A percentile compares a stretch with the other conserved stretches of the same genome.
These are phyloP conservation scores for Gryllus longicercus DNA, from an alignment of 2,888 invertebrate species.

Conservation along the genomic window DNA sequence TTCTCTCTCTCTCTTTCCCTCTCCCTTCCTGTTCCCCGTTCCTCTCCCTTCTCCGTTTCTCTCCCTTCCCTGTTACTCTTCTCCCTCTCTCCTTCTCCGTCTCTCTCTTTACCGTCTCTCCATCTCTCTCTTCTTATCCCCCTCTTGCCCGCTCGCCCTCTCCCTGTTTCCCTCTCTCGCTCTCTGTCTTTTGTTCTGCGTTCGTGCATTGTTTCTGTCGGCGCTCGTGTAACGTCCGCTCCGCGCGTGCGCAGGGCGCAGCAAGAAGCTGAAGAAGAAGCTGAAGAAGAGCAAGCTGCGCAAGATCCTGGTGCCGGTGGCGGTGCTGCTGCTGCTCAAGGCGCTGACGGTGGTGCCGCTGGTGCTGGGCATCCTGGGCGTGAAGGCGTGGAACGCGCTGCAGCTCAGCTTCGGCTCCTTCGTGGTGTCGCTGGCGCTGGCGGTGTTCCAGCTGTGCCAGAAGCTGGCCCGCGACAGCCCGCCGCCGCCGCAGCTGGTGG, in stretches of 20 bases:
- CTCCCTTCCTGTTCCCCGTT: too few species aligned
- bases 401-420: slow-evolving; percentile 87
- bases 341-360: slow-evolving; percentile 83
- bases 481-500: slow-evolving; percentile 48
- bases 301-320: slow-evolving; percentile 81
- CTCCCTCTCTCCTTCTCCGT: too few species aligned
- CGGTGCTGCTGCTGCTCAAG: slow-evolving; percentile 80
- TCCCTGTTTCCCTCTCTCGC: too few species aligned
- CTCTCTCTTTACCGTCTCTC: too few species aligned
- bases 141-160: too few species aligned
- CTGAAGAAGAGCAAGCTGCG: slow-evolving; percentile 68
- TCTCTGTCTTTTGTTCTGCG: too few species aligned
- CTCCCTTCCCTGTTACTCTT: too few species aligned
- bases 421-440: slow-evolving; percentile 78
- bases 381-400: slow-evolving; percentile 86
- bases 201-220: too few species aligned
- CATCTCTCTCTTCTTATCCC: fast-evolving
- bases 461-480: slow-evolving; percentile 72
- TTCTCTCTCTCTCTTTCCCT: too few species aligned
- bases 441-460: slow-evolving; percentile 86
- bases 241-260: slow-evolving; percentile 28
- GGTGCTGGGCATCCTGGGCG: slow-evolving; percentile 78
- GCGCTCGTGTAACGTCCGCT: too few species aligned
- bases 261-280: slow-evolving; percentile 53
- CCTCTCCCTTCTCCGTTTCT: too few species aligned